These are phyloP conservation scores for Neogobius melanostomus DNA, from an alignment of 2,113 vertebrate genomes.

Conservation along the genomic window DNA sequence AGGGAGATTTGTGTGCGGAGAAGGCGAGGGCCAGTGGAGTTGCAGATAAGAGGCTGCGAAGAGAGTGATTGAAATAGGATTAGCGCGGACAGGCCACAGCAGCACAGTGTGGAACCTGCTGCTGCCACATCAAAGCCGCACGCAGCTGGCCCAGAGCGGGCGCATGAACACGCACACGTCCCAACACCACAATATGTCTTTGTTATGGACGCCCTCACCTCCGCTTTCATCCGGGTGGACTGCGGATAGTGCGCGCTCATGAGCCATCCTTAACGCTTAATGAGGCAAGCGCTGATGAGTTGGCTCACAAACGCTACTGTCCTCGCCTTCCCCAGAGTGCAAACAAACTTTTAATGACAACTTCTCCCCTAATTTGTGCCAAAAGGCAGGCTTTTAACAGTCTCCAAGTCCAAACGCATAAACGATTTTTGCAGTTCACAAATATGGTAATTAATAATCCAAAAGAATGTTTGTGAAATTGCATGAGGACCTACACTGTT, in stretches of 20 bases:
- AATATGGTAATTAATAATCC: background rate
- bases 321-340: conserved; percentile 54
- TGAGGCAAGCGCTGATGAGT: conserved; percentile 66
- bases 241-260: conserved; percentile 49
- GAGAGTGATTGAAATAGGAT: conserved; percentile 77
- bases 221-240: conserved; percentile 51
- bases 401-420: conserved; percentile 49
- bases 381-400: conserved; percentile 61
- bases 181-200: conserved; percentile 52
- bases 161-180: conserved; percentile 30
- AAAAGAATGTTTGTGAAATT: background rate
- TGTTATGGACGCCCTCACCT: conserved; percentile 51
- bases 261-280: conserved; percentile 70
- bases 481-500: background rate
- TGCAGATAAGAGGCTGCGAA: conserved; percentile 67
- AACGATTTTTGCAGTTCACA: conserved; percentile 3
- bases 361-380: conserved; percentile 61
- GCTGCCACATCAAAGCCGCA: conserved; percentile 74
- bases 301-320: conserved; percentile 61
- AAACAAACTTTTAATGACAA: conserved; percentile 75
- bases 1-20: conserved; percentile 48
- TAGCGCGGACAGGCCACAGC: conserved; percentile 71
- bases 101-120: conserved; percentile 68
- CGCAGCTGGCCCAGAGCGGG: conserved; percentile 54
- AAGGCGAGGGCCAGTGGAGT: conserved; percentile 59